Conservation (phyloP, 1,140 invertebrate genomes). For the Drosophila elegans region DNA sequence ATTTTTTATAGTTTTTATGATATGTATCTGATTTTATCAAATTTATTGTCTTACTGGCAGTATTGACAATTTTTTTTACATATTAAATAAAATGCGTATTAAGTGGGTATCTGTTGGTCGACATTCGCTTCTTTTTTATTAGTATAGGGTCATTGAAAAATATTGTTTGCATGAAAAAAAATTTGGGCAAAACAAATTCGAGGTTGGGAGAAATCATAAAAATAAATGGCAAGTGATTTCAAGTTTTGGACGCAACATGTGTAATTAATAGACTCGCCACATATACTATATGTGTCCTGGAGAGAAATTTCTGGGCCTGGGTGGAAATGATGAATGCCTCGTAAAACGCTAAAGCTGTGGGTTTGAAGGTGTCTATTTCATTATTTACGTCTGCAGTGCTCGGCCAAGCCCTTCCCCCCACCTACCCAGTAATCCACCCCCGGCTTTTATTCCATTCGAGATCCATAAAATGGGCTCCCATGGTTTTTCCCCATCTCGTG, state of each 20-base stretch:
- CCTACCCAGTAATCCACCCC: not conserved
- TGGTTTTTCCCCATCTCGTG: slow-evolving; percentile 21
- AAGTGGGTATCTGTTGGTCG: not conserved
- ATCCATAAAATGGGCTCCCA: slow-evolving; percentile 50
- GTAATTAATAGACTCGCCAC: slow-evolving; percentile 75
- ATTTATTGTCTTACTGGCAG: too few relatives aligned
- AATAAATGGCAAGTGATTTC: slow-evolving; percentile 74
- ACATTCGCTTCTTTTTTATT: slow-evolving; percentile 23
- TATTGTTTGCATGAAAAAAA: slow-evolving; percentile 46
- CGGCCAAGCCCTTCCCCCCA: slow-evolving; percentile 5
- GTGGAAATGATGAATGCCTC: slow-evolving; percentile 56
- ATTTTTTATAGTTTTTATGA: too few relatives aligned
- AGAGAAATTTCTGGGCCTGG: not conserved
- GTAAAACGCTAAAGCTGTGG: slow-evolving; percentile 55
- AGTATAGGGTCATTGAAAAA: slow-evolving; percentile 56
- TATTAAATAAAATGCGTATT: too few relatives aligned
- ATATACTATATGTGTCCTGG: not conserved
- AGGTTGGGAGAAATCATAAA: slow-evolving; percentile 51
- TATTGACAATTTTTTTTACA: too few relatives aligned
- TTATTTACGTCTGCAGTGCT: slow-evolving; percentile 65
- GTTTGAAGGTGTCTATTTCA: slow-evolving; percentile 74
- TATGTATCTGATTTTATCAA: too few relatives aligned
- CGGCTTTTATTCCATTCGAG: slow-evolving; percentile 16
- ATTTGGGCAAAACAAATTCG: slow-evolving; percentile 39
- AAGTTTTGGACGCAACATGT: slow-evolving; percentile 70